Evolutionary conservation across 2,888 invertebrate species (phyloP), one percentile per base, ranked within the genome.

Genomic region (Drosophila mettleri): DNA sequence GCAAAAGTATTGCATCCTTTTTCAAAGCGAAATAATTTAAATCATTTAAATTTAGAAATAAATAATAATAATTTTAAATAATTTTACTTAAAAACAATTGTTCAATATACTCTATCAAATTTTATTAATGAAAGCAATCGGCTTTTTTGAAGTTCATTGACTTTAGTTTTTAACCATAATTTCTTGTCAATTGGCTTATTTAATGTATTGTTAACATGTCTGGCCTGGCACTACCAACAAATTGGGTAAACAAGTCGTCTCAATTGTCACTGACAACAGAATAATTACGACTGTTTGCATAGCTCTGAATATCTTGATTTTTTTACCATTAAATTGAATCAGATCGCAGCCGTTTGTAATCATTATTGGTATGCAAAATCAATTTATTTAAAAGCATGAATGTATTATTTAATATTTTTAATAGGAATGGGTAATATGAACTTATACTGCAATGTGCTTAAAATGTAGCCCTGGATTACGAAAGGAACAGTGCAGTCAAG

Each of bases 1-100:
- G 95, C 29, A 97, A 96, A 93, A 95, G 94, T 83, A 96, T 97
- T 89, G 94, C 95, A 55, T 95, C 95, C 33, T 97, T 96, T 93
- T 97, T 97, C 90, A 94, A 94, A 65, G 72, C 48, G 14, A 84
- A 84, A 46, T 84, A 86, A 55, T 12, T 8, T 10, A 29, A 48
- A 75, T 18, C 20, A 41, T 16, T 39, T 31, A 3, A 49, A 24
- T 34, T 49, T 34, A 24, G 20, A n/a, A n/a, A n/a, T n/a, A n/a
- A n/a, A n/a, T n/a, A n/a, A n/a, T n/a, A n/a, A n/a, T n/a, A n/a
- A n/a, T 49, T 33, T 12, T 9, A 20, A 39, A 36, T 53, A 31
- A 46, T 12, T 24, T 43, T 49, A 20, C 39, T 16, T n/a, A 9
- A 14, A 18, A 53, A 20, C 24, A n/a, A 51, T 34, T 45, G 55